phyloP scores from a whole-genome alignment of 2,113 vertebrate genomes.

The Barbus barbus region DNA sequence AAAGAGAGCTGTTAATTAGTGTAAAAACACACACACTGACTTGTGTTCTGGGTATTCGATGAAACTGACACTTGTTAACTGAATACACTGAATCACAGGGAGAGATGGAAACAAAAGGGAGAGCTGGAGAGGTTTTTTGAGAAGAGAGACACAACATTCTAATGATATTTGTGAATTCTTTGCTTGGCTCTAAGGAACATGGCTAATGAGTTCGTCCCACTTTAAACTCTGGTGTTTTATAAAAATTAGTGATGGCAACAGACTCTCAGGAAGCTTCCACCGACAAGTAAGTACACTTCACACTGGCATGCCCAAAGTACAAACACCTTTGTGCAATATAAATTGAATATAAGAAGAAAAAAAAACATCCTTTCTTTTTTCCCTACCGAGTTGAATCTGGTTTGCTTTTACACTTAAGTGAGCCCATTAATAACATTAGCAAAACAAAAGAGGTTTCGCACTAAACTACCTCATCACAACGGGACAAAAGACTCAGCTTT shows the following conservation, averaged over 20 bases:
- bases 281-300: not conserved
- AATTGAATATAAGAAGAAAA: not conserved
- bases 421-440: slow-evolving; percentile 47
- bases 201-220: slow-evolving; percentile 3
- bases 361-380: slow-evolving; percentile 54
- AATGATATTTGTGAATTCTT: slow-evolving; percentile 13
- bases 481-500: slow-evolving; percentile 19
- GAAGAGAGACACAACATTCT: not conserved
- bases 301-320: not conserved
- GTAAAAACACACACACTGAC: slow-evolving; percentile 68
- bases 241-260: slow-evolving; percentile 65
- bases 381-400: slow-evolving; percentile 41
- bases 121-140: not conserved
- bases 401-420: slow-evolving; percentile 46
- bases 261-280: not conserved
- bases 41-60: slow-evolving; percentile 63
- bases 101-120: slow-evolving; percentile 31
- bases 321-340: slow-evolving; percentile 59
- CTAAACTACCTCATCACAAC: not conserved
- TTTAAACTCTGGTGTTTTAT: slow-evolving; percentile 63
- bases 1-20: slow-evolving; percentile 77
- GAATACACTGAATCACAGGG: slow-evolving; percentile 71
- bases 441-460: slow-evolving; percentile 40
- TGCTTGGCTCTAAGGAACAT: not conserved
- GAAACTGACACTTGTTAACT: slow-evolving; percentile 70